phyloP scores from a whole-genome alignment of 2,888 invertebrate genomes.

The Cheilosia urbana region DNA sequence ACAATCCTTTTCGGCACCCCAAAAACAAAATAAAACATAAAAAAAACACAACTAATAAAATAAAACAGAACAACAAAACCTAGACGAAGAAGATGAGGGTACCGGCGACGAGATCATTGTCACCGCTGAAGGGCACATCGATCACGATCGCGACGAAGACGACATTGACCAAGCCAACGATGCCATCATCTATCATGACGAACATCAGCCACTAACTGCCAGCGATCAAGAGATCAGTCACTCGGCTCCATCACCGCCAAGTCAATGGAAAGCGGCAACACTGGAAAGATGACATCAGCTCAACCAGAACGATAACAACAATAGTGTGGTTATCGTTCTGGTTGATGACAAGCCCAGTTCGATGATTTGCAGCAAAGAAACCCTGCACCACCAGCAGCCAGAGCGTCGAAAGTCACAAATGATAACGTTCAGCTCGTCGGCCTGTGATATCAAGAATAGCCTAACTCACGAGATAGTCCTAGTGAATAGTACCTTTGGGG shows the following conservation, averaged over 20 bases:
- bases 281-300: slow-evolving; percentile 83
- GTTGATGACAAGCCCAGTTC: slow-evolving; percentile 83
- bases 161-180: slow-evolving; percentile 82
- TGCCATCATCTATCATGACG: slow-evolving; percentile 81
- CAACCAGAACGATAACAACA: slow-evolving; percentile 83
- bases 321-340: slow-evolving; percentile 83
- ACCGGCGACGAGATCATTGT: slow-evolving; percentile 80
- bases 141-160: slow-evolving; percentile 77
- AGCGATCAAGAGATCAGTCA: slow-evolving; percentile 78
- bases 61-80: slow-evolving; percentile 77
- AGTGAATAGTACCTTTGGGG: slow-evolving; percentile 77
- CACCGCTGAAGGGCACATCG: slow-evolving; percentile 80
- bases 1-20: slow-evolving; percentile 22
- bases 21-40: slow-evolving; percentile 44
- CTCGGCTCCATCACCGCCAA: slow-evolving; percentile 79
- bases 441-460: slow-evolving; percentile 83
- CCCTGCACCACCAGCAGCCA: slow-evolving; percentile 78
- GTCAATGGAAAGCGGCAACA: slow-evolving; percentile 73
- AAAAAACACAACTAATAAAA: slow-evolving; percentile 44
- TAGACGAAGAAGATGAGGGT: slow-evolving; percentile 77
- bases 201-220: slow-evolving; percentile 82
- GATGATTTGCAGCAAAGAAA: slow-evolving; percentile 82
- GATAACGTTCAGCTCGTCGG: slow-evolving; percentile 82
- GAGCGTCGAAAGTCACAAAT: slow-evolving; percentile 82
- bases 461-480: slow-evolving; percentile 82